Evolutionary conservation across 2,888 invertebrate genomes (phyloP).

Genomic region (Aphidoletes aphidimyza): DNA sequence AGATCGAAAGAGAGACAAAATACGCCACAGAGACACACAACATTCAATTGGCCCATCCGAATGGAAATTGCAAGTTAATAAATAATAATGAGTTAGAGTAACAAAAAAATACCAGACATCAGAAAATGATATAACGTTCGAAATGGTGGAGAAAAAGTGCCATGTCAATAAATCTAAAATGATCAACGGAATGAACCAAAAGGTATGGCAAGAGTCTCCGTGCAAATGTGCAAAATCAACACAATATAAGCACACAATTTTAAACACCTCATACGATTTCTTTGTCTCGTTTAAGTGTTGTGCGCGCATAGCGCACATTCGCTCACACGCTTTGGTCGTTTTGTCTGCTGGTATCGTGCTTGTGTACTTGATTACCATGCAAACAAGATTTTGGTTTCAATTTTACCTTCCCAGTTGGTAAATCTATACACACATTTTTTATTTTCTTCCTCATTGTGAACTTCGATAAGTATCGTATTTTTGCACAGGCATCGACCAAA

Average conservation of each 20-base stretch:
- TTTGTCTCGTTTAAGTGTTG: neutral
- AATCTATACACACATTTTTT: too few relatives aligned
- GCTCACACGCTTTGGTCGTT: neutral
- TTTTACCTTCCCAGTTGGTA: slow-evolving; percentile 9
- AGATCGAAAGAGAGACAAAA: too few relatives aligned
- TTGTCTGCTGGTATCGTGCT: neutral
- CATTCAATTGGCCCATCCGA: slow-evolving; percentile 6
- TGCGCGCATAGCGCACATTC: neutral
- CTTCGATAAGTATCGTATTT: neutral
- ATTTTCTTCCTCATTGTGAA: slow-evolving; percentile 20
- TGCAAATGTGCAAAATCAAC: too few relatives aligned
- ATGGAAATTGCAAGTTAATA: slow-evolving; percentile 27
- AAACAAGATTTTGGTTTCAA: slow-evolving; percentile 39
- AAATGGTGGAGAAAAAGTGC: neutral
- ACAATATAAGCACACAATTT: slow-evolving; percentile 40
- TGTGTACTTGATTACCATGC: neutral
- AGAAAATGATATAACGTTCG: slow-evolving; percentile 13
- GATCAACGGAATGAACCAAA: neutral
- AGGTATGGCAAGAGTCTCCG: neutral
- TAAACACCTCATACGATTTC: slow-evolving; percentile 24
- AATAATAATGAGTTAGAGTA: neutral
- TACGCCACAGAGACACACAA: too few relatives aligned
- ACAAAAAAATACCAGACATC: slow-evolving; percentile 30
- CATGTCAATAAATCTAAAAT: neutral
- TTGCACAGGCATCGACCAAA: neutral